Base-by-base conservation (phyloP, 2,888 invertebrate species). In the Morpho helenor region DNA sequence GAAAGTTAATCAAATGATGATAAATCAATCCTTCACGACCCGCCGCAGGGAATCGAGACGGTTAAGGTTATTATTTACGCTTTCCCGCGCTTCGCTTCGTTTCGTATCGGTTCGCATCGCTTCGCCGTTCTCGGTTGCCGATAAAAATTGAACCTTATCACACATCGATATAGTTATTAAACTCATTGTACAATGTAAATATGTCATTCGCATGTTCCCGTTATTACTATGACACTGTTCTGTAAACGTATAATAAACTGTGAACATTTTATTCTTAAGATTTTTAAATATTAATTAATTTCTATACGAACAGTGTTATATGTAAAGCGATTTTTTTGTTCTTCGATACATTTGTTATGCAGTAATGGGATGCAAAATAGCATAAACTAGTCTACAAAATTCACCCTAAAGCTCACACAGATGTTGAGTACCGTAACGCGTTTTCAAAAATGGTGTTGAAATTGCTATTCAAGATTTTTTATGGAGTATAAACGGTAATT, bases 11-110 rank as follows among this genome's bases (percentile, higher is more conserved):
- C n/a, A 5, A 3, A 31, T 31, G 31, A 31, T 31, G 31, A 0
- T 31, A 31, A 31, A 31, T 31, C 31, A 31, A 31, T 31, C 5
- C 31, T 31, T 43, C 46, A 41, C 16, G 47, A 7, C 46, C 46
- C 22, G 46, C 16, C 10, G 41, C 41, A 53, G 41, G 22, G 46
- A 3, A 40, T 9, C n/a, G 22, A 39, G 40, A 39, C 45, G 16
- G 16, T 55, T 59, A 55, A 48, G 50, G 49, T 51, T 10, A 49
- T 44, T 47, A 47, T 42, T 54, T 54, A 56, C 54, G 51, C 47
- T 57, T 60, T 63, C 45, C 52, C 53, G 48, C 52, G 63, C 60
- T 63, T 63, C 58, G 60, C 60, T 58, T 63, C 49, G 60, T 64
- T 59, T 23, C 44, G 58, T 40, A 47, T 57, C 57, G 52, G 52